phyloP scores from a whole-genome alignment of 2,113 vertebrate species.

The Capreolus pygargus region DNA sequence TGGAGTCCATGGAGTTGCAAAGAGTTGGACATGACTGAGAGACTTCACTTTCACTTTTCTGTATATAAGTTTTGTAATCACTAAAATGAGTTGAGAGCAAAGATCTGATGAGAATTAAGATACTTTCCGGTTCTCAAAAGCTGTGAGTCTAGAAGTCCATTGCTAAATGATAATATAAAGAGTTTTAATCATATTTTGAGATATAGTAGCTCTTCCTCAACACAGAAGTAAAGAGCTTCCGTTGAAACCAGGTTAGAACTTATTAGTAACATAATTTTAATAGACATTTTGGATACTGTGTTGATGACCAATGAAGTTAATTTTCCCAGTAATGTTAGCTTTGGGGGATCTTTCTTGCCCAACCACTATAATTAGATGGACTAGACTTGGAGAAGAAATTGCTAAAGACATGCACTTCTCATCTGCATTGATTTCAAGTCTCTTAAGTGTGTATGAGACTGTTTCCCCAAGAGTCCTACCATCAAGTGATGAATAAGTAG shows the following conservation, averaged over 20 bases:
- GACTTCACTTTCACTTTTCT: background rate
- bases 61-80: background rate
- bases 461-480: background rate
- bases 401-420: background rate
- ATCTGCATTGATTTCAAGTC: background rate
- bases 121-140: background rate
- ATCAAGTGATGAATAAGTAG: background rate
- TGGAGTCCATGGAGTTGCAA: no score
- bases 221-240: background rate
- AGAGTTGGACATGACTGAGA: no score
- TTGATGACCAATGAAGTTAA: background rate
- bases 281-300: background rate
- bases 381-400: background rate
- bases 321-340: background rate
- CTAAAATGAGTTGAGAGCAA: background rate
- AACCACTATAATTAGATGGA: background rate
- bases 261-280: background rate
- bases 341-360: background rate
- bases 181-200: background rate
- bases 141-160: background rate
- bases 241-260: background rate
- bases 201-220: background rate
- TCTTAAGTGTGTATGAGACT: background rate
- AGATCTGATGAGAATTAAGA: background rate
- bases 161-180: background rate